A percentile compares a stretch with the other conserved stretches of the same genome.
phyloP scores from a whole-genome alignment of 2,888 invertebrate genomes.

The Tetramorium bicarinatum region DNA sequence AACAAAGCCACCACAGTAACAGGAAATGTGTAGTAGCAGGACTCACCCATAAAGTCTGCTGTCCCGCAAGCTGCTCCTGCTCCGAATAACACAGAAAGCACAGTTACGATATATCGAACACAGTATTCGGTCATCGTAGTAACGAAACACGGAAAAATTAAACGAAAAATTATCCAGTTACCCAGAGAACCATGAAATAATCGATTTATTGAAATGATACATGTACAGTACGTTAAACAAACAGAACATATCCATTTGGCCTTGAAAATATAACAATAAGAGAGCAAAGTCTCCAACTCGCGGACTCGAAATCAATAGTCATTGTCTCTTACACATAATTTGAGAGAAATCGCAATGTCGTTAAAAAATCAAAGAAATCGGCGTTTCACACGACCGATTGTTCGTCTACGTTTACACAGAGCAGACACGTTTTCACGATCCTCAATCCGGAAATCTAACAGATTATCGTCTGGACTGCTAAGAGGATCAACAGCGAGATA shows the following conservation, averaged over 20 bases:
- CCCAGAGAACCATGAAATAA: constrained; percentile 77
- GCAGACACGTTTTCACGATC: constrained; percentile 10
- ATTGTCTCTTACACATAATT: constrained; percentile 62
- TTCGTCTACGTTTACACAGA: constrained; percentile 2
- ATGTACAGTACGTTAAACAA: constrained; percentile 79
- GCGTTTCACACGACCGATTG: constrained; percentile 20
- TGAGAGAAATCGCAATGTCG: constrained; percentile 50
- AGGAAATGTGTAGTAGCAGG: constrained; percentile 71
- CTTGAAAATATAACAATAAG: constrained; percentile 70
- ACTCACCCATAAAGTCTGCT: constrained; percentile 95
- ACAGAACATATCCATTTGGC: constrained; percentile 72
- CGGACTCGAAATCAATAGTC: constrained; percentile 46
- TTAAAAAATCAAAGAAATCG: constrained; percentile 54
- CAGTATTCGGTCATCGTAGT: constrained; percentile 55
- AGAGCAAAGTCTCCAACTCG: constrained; percentile 62
- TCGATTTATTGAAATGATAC: constrained; percentile 81
- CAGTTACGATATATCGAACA: constrained; percentile 77
- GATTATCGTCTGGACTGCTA: neutral
- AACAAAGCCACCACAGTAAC: constrained; percentile 82
- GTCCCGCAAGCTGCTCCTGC: constrained; percentile 96
- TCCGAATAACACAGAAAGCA: constrained; percentile 84
- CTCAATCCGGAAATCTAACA: constrained; percentile 28
- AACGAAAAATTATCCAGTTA: constrained; percentile 71
- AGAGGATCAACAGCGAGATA: constrained; percentile 38
- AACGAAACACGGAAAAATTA: constrained; percentile 62